These are phyloP conservation scores for Cricetomys ansorgei DNA, from an alignment of 2,113 vertebrate genomes.

Conservation along the genomic window DNA sequence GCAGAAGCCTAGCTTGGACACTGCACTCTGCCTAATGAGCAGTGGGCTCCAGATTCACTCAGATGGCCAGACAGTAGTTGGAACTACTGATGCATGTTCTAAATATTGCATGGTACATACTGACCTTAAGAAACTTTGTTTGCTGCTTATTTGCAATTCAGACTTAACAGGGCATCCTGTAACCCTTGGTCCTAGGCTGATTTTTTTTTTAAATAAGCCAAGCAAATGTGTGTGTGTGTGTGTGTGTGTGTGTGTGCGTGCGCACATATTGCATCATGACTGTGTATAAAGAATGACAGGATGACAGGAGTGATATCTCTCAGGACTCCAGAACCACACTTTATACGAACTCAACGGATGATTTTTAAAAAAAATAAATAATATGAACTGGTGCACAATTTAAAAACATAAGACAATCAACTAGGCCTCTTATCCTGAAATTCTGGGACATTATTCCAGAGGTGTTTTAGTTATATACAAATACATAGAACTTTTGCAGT, in stretches of 20 bases:
- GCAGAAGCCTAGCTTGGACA: background rate
- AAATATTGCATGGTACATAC: background rate
- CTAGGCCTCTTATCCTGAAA: background rate
- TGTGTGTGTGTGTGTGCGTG: background rate
- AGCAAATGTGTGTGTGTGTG: background rate
- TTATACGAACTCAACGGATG: background rate
- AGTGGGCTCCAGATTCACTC: background rate
- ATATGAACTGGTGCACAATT: background rate
- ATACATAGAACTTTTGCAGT: background rate
- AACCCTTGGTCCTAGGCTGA: background rate
- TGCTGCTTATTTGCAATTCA: conserved; percentile 11
- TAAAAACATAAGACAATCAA: background rate
- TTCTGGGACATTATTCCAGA: background rate
- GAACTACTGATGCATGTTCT: background rate
- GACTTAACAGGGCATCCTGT: background rate
- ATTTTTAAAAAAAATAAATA: background rate
- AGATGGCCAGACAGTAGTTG: background rate
- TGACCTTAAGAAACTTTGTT: background rate
- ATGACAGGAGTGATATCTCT: background rate
- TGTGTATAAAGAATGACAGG: background rate
- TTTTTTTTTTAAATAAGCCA: background rate
- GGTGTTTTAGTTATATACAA: background rate
- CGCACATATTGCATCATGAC: background rate
- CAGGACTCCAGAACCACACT: background rate
- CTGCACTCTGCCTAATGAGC: background rate